phyloP scores from a whole-genome alignment of 2,113 vertebrate species.

The Siniperca knerii region DNA sequence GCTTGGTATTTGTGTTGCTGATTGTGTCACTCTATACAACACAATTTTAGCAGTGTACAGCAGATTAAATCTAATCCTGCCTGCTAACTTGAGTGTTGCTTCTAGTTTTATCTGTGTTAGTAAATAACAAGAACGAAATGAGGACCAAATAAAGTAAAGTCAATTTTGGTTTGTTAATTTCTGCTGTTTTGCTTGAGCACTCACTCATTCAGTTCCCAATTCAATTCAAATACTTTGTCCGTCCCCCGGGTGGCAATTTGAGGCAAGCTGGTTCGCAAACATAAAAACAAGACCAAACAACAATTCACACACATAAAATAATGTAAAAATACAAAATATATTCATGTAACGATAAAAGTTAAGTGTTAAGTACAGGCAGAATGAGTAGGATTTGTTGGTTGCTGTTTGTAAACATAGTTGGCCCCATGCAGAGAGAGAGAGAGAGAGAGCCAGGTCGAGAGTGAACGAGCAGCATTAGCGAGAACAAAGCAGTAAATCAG shows the following conservation, averaged over 20 bases:
- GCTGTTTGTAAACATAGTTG: no score
- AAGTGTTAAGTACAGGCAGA: background rate
- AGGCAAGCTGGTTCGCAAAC: constrained; percentile 7
- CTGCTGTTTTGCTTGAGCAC: background rate
- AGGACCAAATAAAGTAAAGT: background rate
- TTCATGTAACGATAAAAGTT: background rate
- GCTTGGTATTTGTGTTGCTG: background rate
- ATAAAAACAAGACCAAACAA: background rate
- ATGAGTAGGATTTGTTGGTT: no score
- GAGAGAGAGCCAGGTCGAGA: no score
- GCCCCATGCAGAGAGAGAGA: no score
- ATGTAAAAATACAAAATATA: background rate
- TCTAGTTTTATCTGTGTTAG: constrained; percentile 1
- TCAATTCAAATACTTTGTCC: constrained; percentile 9
- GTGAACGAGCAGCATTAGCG: no score
- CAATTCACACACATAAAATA: background rate
- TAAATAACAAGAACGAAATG: background rate
- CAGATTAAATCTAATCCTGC: background rate
- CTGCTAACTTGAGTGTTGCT: background rate
- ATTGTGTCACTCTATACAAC: background rate
- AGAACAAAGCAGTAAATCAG: no score
- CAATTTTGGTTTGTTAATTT: constrained; percentile 8
- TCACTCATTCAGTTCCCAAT: constrained; percentile 14
- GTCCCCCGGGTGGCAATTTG: constrained; percentile 31
- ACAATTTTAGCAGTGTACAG: background rate